phyloP scores from a whole-genome alignment of 2,113 vertebrate genomes.

The Planiliza haematocheilus region DNA sequence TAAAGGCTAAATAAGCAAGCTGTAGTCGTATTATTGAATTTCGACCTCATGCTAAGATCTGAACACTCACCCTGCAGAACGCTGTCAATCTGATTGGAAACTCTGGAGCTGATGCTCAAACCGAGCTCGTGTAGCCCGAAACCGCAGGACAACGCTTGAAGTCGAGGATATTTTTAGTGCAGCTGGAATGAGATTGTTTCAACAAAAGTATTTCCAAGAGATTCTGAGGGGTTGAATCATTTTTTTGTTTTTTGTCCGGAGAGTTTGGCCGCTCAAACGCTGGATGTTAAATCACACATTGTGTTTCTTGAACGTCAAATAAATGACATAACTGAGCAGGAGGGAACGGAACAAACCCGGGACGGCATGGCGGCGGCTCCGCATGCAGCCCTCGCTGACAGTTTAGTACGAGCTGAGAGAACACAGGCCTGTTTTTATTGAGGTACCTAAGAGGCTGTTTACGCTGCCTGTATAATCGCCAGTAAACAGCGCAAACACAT shows the following conservation, averaged over 20 bases:
- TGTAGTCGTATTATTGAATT: slow-evolving; percentile 54
- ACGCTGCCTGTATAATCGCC: slow-evolving; percentile 50
- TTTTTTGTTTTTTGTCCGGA: slow-evolving; percentile 31
- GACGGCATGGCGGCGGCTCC: not conserved
- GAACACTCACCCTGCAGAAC: slow-evolving; percentile 47
- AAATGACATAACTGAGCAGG: slow-evolving; percentile 45
- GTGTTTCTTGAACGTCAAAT: slow-evolving; percentile 42
- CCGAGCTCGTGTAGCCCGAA: slow-evolving; percentile 43
- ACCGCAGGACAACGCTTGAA: slow-evolving; percentile 58
- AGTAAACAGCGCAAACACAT: slow-evolving; percentile 62
- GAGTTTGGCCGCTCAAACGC: slow-evolving; percentile 36
- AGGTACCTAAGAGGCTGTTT: slow-evolving; percentile 59
- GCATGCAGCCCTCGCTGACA: not conserved
- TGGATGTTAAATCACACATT: slow-evolving; percentile 38
- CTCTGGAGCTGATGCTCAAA: slow-evolving; percentile 50
- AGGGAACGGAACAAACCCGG: slow-evolving; percentile 13
- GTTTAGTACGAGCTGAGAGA: slow-evolving; percentile 20
- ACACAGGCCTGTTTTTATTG: slow-evolving; percentile 59
- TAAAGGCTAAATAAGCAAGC: slow-evolving; percentile 37
- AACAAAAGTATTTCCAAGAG: slow-evolving; percentile 66
- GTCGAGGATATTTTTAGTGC: slow-evolving; percentile 74
- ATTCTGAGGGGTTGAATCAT: slow-evolving; percentile 52
- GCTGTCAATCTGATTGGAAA: slow-evolving; percentile 64
- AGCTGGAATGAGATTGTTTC: slow-evolving; percentile 64
- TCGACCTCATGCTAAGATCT: slow-evolving; percentile 57